Evolutionary conservation across 64 coral and sea anemone species (phyloP), one percentile per base, ranked within the genome.

Genomic region (Pocillopora verrucosa): DNA sequence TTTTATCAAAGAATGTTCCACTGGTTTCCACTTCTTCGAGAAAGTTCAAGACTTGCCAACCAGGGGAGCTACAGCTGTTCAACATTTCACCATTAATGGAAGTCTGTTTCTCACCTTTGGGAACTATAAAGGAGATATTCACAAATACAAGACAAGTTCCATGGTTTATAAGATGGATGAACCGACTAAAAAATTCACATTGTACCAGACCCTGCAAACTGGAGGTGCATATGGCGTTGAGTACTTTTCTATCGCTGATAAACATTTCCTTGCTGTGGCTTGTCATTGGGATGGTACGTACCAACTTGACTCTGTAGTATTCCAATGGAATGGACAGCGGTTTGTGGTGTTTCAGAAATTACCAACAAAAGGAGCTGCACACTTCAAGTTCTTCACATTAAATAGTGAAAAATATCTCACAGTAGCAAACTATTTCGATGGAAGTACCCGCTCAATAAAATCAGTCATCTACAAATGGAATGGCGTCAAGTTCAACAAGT

Each of bases 391-490:
- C 22, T 77, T 58, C 34, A 77, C 7, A 9, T 56, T 77, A 1
- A 77, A n/a, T 56, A 7, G 75, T 0, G 17, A 77, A 58, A 77
- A 45, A 19, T 77, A 77, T 56, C 75, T 58, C 4, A 22, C 16
- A 56, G 16, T 58, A 2, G 16, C 75, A 77, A 77, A 77, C 37
- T 11, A n/a, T 16, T 1, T 24, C 20, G 75, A 77, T 56, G 37
- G 75, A n/a, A 77, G 75, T 58, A 57, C 75, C 1, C 9, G 6
- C 56, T 77, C 75, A 7, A 58, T 7, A 56, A 77, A 77, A 16
- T 57, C 75, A 22, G 75, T 77, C 3, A 56, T 77, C 37, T 77
- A 77, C 75, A 77, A 77, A n/a, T 77, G 75, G 75, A 77, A 9
- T 11, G 56, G 45, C 17, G 9, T 17, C 75, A 77, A 58, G 41